Base-by-base conservation (phyloP, 2,888 invertebrate species). In the Scaeva pyrastri region DNA sequence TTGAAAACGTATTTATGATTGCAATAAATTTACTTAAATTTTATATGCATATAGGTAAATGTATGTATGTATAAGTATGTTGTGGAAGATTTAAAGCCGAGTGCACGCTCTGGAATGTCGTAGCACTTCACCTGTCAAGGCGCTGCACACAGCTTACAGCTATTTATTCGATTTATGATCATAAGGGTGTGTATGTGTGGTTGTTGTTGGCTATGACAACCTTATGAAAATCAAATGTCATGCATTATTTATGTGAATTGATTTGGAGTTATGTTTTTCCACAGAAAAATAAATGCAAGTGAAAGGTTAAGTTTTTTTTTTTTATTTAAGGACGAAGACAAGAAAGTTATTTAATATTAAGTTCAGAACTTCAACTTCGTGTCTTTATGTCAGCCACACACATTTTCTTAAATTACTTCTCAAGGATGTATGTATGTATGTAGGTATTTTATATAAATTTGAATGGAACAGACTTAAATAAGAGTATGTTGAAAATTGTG, bases 1-100 rank as follows among this genome's bases (percentile, higher is more conserved):
- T 81, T 76, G 68, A 80, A 68, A 76, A 73, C 72, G 70, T 76
- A 85, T 85, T 85, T 85, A 85, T 72, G 85, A 73, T 73, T 21
- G 36, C 64, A 80, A 77, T 85, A 85, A 85, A 85, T 85, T 60
- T 62, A 41, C 4, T 31, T 11, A 70, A 50, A 14, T 50, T 55
- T 55, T 72, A 62, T 56, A 31, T 8, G 31, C 8, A 31, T 8
- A 8, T 31, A 31, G 5, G 31, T 31, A 31, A 6, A 1, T 26
- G 2, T 31, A 31, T 31, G 5, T 31, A 31, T 31, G 5, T 7
- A 31, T 31, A 31, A 7, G 5, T 7, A 31, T 31, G 8, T 31
- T 31, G 8, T 39, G 39, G 16, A 66, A 76, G 85, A 81, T 81
- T 85, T 85, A 76, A 76, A 56, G 26, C 21, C 52, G 45, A 56